Base-by-base conservation (phyloP, 2,113 vertebrate species). In the Callipepla californica region DNA sequence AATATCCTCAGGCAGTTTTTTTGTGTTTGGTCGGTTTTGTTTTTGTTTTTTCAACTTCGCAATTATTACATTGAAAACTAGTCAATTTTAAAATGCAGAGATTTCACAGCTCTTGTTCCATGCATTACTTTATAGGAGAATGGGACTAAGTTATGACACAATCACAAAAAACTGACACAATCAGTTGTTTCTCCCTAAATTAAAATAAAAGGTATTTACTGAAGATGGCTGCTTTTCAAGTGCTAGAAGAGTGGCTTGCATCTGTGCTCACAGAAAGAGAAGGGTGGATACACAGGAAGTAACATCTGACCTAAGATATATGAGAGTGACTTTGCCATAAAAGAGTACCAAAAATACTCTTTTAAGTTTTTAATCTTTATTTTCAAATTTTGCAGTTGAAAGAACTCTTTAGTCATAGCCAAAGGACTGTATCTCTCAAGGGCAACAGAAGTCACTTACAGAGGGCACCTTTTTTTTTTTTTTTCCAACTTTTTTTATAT, bases 131-230 rank as follows among this genome's bases (percentile, higher is more conserved):
- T 21, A 34, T 50, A 61, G 23, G 32, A 48, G 8, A 85, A 55
- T 1, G 17, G 14, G 81, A 67, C 8, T 14, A 55, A 2, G 3
- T 12, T 12, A 28, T 20, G 47, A 55, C 0, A 2, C 7, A 81
- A 2, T 9, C 25, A 26, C 11, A 40, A 40, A 40, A 40, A 40
- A 40, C 11, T 20, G 47, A 55, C 0, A 2, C 7, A 85, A 1
- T 9, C 22, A 26, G 2, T 51, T 67, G 26, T 16, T 14, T 3
- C 9, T 7, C 13, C 15, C 44, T 42, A 25, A 68, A 79, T 2
- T 32, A 3, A 34, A 77, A 83, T 9, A 13, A 45, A 66, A 89
- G 44, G 17, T 65, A 70, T 30, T 44, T 70, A 44, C 16, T 65
- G 32, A 88, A 62, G 25, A 62, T 3, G 4, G 17, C 34, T 72